Conservation (phyloP, 2,888 invertebrate genomes). For the Hesperia comma region DNA sequence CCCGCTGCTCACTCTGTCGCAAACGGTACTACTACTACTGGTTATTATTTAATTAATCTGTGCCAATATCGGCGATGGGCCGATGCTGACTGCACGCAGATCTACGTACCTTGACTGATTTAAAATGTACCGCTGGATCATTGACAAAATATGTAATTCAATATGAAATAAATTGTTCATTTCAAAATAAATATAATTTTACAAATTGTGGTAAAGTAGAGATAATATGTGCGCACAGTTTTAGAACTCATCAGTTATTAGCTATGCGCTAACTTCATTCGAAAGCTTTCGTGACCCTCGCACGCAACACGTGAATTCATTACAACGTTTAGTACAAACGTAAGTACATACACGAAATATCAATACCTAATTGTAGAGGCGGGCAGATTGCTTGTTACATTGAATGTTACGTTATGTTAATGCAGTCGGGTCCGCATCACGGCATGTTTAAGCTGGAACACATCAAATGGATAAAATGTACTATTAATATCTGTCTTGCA, state of each 20-base stretch:
- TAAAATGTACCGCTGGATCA: too few species aligned
- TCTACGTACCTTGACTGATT: too few species aligned
- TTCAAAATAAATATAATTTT: too few species aligned
- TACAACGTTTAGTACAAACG: slow-evolving; percentile 17
- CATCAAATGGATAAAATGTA: slow-evolving; percentile 15
- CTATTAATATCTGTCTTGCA: background rate
- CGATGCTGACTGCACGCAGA: too few species aligned
- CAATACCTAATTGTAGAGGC: slow-evolving; percentile 17
- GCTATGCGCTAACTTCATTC: background rate
- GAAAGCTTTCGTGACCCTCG: slow-evolving; percentile 19
- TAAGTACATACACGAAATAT: slow-evolving; percentile 22
- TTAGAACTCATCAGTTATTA: too few species aligned
- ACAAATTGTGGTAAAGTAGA: too few species aligned
- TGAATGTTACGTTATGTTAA: slow-evolving; percentile 21
- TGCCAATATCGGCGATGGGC: too few species aligned
- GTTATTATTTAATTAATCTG: too few species aligned
- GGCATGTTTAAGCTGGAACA: slow-evolving; percentile 11
- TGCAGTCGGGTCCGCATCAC: background rate
- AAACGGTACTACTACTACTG: background rate
- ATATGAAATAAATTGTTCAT: too few species aligned
- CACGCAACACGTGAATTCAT: slow-evolving; percentile 22
- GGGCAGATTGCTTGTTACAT: background rate
- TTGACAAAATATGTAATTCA: too few species aligned
- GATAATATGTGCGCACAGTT: too few species aligned
- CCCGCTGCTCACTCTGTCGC: slow-evolving; percentile 4